phyloP scores from a whole-genome alignment of 1,140 invertebrate species.

The Atta cephalotes region DNA sequence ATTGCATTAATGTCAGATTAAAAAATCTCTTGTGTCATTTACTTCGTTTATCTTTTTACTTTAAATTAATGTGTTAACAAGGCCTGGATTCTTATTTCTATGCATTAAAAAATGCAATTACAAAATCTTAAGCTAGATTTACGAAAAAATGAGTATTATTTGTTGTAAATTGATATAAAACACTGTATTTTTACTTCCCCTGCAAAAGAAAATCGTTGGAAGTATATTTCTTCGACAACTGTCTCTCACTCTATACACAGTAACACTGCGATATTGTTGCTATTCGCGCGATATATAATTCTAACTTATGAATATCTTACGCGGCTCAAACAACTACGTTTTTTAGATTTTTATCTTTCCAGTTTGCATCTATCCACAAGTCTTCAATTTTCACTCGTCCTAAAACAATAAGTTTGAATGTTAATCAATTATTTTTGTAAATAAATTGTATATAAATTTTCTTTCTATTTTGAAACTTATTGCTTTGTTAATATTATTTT shows the following conservation, averaged over 20 bases:
- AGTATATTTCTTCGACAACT: constrained; percentile 65
- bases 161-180: constrained; percentile 63
- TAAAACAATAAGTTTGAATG: constrained; percentile 65
- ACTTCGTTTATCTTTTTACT: not conserved
- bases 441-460: constrained; percentile 2
- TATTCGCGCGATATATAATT: constrained; percentile 53
- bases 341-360: constrained; percentile 66
- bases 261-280: constrained; percentile 64
- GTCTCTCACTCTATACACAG: constrained; percentile 55
- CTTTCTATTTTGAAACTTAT: not conserved
- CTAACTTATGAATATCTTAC: constrained; percentile 74
- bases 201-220: constrained; percentile 57
- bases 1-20: constrained; percentile 29
- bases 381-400: constrained; percentile 79
- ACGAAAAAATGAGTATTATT: constrained; percentile 59
- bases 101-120: constrained; percentile 56
- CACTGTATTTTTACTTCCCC: constrained; percentile 53
- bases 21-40: constrained; percentile 38
- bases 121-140: constrained; percentile 57
- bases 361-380: constrained; percentile 57
- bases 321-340: constrained; percentile 63
- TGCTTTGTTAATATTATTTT: not conserved
- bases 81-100: constrained; percentile 56
- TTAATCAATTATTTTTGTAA: not conserved
- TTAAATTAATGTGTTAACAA: constrained; percentile 60